Evolutionary conservation across 2,113 vertebrate species (phyloP), one percentile per base, ranked within the genome.

Genomic region (Plecotus auritus): DNA sequence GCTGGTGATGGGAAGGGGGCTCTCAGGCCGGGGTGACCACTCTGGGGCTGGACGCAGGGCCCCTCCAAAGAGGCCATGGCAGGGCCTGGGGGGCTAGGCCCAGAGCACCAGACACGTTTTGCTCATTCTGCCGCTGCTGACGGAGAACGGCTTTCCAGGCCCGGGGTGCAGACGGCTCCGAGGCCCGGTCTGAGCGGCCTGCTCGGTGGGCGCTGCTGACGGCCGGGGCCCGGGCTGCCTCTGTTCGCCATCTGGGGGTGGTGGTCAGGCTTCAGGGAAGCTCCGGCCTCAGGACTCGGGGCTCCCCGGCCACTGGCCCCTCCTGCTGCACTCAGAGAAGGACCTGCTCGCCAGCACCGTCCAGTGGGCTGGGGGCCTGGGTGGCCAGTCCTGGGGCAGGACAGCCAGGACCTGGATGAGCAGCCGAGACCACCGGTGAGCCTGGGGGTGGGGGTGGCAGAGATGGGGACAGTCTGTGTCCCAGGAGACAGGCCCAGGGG

Each of bases 191-290:
- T 59, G 32, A 16, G 4, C 2, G 13, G 8, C 0, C 0, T 9
- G 14, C 30, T 73, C 1, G 0, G 1, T 1, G 3, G 3, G 6
- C 0, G 9, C 30, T 5, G 37, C n/a, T 2, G 2, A 7, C 5
- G 9, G 70, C 22, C 13, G 3, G 40, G n/a, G 77, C 77, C 14
- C 49, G 20, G 10, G 12, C 30, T 4, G 28, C 35, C 9, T 35
- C 4, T 1, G 4, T 26, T 37, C 18, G 56, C 69, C 11, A 7
- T 5, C 4, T 9, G 40, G 32, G 56, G 32, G 16, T 30, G 11
- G 22, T 11, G 35, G 61, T 45, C 42, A 2, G 18, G 1, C 42
- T 30, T 40, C 42, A 0, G 11, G 0, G 32, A 12, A 2, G 28
- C 78, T 17, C 70, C 22, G 10, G 61, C 61, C 28, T 30, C 64